These are phyloP conservation scores for Halocynthia aurantium DNA, from an alignment of 23 tunicate genomes.

Conservation along the genomic window DNA sequence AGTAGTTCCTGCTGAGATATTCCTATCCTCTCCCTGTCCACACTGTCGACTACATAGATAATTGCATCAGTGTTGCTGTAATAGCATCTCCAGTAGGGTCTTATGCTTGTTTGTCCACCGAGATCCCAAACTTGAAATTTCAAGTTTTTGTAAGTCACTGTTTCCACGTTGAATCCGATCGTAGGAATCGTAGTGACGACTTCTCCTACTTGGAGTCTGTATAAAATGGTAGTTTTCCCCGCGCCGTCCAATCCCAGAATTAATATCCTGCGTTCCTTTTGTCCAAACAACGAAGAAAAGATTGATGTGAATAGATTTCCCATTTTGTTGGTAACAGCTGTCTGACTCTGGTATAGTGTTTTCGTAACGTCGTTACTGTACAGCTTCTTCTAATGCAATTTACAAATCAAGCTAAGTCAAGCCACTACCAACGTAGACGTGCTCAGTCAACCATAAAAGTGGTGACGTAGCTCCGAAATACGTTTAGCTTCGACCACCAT, in stretches of 20 bases:
- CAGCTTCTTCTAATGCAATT: too few relatives aligned
- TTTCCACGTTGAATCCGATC: conserved; percentile 98
- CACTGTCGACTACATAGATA: conserved; percentile 97
- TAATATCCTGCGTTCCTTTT: conserved; percentile 89
- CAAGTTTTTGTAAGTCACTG: conserved; percentile 87
- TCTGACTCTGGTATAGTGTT: too few relatives aligned
- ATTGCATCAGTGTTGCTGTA: conserved; percentile 99
- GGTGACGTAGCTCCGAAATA: too few relatives aligned
- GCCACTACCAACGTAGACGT: too few relatives aligned
- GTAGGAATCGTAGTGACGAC: conserved; percentile 99
- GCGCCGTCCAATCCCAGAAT: conserved; percentile 98
- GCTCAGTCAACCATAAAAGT: too few relatives aligned
- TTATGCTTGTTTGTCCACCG: conserved; percentile 97
- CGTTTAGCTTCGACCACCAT: too few relatives aligned
- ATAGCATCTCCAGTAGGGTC: conserved; percentile 99
- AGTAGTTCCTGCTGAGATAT: conserved; percentile 94
- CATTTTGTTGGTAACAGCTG: too few relatives aligned
- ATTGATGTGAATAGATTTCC: conserved; percentile 6
- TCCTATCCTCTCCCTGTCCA: conserved; percentile 91
- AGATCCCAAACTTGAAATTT: conserved; percentile 99
- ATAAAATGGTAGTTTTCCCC: conserved; percentile 97
- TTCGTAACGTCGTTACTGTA: too few relatives aligned
- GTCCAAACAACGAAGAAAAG: conserved; percentile 87
- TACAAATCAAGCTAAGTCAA: too few relatives aligned
- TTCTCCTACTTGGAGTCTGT: conserved; percentile 97